Percentiles rank a stretch among this genome's conserved stretches.
Conservation (phyloP, 1,140 invertebrate species). For the Ceratina japonica region DNA sequence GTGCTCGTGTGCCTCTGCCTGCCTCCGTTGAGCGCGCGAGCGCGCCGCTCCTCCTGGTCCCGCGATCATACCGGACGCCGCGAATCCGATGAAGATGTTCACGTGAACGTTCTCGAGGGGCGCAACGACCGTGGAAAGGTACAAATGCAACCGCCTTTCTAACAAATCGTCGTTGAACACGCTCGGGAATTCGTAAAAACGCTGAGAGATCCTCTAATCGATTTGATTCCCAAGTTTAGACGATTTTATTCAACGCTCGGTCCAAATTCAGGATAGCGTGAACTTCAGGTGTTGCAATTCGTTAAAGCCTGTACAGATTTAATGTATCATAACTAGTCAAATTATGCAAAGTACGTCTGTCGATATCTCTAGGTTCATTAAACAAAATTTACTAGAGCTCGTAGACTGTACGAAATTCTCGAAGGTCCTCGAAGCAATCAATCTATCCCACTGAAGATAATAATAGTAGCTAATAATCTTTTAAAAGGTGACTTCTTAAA, state of each 20-base stretch:
- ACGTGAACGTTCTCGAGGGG: conserved; percentile 48
- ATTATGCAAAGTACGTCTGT: too few relatives aligned
- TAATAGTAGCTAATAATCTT: too few relatives aligned
- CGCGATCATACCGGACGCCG: conserved; percentile 32
- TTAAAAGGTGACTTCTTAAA: too few relatives aligned
- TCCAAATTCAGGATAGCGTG: too few relatives aligned
- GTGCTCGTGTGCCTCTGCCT: conserved; percentile 28
- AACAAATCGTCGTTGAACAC: conserved; percentile 50
- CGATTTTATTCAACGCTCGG: neutral
- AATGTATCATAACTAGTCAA: too few relatives aligned
- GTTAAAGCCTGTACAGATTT: too few relatives aligned
- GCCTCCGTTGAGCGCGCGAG: conserved; percentile 23
- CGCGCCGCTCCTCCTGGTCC: conserved; percentile 4
- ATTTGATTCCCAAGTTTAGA: conserved; percentile 28
- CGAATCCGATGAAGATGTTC: conserved; percentile 57
- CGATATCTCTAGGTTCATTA: too few relatives aligned
- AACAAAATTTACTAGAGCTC: too few relatives aligned
- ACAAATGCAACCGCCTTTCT: conserved; percentile 57
- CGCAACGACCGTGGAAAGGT: conserved; percentile 50
- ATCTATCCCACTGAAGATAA: too few relatives aligned
- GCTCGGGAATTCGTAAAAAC: neutral
- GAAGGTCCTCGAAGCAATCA: too few relatives aligned
- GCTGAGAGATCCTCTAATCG: neutral
- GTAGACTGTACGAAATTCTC: too few relatives aligned
- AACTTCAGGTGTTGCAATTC: too few relatives aligned